phyloP scores from a whole-genome alignment of 2,888 invertebrate species.

The Netelia virgata region DNA sequence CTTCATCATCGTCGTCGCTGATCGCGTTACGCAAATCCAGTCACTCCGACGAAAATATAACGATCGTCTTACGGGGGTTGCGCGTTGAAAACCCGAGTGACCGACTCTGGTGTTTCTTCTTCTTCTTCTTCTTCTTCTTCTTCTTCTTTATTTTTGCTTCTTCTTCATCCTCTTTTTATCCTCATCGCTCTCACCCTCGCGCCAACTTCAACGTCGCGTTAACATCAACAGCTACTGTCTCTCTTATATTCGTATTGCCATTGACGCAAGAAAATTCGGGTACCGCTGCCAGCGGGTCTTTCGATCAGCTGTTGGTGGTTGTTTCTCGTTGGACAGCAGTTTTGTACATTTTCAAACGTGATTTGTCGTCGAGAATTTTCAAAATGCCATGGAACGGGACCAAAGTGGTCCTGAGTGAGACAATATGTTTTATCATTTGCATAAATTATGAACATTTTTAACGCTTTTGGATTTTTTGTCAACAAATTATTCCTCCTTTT shows the following conservation, averaged over 20 bases:
- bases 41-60: slow-evolving; percentile 79
- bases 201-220: slow-evolving; percentile 41
- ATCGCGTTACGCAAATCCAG: slow-evolving; percentile 82
- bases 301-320: slow-evolving; percentile 63
- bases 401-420: neutral
- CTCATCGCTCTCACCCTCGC: slow-evolving; percentile 54
- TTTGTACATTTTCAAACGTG: neutral
- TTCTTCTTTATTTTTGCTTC: slow-evolving; percentile 19
- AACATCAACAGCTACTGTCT: slow-evolving; percentile 54
- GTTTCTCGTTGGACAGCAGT: neutral
- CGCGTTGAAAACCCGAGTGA: slow-evolving; percentile 62
- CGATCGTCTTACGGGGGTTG: slow-evolving; percentile 44
- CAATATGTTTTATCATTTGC: neutral
- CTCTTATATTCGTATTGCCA: slow-evolving; percentile 55
- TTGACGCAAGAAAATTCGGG: slow-evolving; percentile 63
- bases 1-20: slow-evolving; percentile 50
- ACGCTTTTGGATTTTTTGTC: neutral
- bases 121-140: slow-evolving; percentile 10
- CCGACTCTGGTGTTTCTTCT: slow-evolving; percentile 51
- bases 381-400: too few species aligned
- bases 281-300: slow-evolving; percentile 55
- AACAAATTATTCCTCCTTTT: neutral
- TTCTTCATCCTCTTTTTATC: slow-evolving; percentile 25
- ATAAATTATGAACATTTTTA: neutral
- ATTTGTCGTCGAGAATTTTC: neutral